Conservation (phyloP, 2,113 vertebrate species). For the Eulemur rufifrons region DNA sequence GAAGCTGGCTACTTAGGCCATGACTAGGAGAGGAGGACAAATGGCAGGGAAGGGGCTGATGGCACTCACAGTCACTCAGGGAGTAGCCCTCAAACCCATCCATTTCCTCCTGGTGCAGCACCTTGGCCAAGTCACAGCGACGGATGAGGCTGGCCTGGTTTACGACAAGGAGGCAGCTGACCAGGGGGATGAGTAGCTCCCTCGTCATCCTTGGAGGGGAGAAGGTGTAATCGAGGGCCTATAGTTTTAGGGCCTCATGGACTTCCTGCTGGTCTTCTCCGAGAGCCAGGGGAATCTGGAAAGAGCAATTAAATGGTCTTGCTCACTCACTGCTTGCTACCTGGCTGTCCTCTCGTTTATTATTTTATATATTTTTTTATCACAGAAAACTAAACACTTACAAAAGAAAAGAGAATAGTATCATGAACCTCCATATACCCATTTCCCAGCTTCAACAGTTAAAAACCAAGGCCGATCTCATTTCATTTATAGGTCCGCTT, state of each 20-base stretch:
- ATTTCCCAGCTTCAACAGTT: not conserved
- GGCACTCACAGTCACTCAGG: slow-evolving; percentile 68
- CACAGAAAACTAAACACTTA: not conserved
- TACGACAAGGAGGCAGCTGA: not conserved
- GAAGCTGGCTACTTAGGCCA: not conserved
- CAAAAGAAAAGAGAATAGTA: not conserved
- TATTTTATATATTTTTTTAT: not conserved
- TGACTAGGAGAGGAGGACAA: not conserved
- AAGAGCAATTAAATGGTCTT: not conserved
- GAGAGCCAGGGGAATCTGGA: not conserved
- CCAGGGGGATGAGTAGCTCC: not conserved
- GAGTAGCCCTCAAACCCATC: slow-evolving; percentile 65
- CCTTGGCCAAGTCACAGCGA: slow-evolving; percentile 56
- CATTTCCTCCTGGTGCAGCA: slow-evolving; percentile 30
- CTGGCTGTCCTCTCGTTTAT: not conserved
- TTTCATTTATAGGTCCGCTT: not conserved
- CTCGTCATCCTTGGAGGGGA: not conserved
- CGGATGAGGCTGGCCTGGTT: not conserved
- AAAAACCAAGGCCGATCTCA: not conserved
- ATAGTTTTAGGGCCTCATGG: not conserved
- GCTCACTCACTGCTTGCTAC: not conserved
- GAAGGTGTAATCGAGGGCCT: not conserved
- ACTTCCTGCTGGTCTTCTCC: not conserved
- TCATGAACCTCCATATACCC: not conserved
- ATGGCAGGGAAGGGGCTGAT: fast-evolving